These are phyloP conservation scores for Nomada fucata DNA, from an alignment of 2,888 invertebrate species.

Conservation along the genomic window DNA sequence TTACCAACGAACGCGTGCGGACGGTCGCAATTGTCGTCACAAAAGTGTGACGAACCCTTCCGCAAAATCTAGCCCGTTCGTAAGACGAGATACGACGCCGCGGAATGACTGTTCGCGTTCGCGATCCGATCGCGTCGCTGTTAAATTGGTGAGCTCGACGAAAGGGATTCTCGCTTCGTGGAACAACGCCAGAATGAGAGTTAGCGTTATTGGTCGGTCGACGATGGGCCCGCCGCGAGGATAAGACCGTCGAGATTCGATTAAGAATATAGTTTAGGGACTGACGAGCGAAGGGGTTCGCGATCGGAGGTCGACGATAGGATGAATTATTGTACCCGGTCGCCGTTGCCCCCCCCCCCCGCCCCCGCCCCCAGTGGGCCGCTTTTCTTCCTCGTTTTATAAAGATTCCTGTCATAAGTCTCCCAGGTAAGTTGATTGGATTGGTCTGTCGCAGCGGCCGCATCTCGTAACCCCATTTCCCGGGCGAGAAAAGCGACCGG, in stretches of 20 bases:
- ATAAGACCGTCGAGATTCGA: constrained; percentile 46
- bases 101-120: constrained; percentile 38
- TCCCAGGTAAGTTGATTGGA: constrained; percentile 68
- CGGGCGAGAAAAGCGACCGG: constrained; percentile 52
- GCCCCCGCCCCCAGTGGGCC: constrained; percentile 39
- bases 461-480: constrained; percentile 65
- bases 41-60: constrained; percentile 71
- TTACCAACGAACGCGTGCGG: constrained; percentile 65
- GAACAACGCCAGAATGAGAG: constrained; percentile 9
- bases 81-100: neutral
- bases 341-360: constrained; percentile 41
- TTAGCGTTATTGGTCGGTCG: constrained; percentile 2
- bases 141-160: constrained; percentile 26
- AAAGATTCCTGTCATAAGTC: constrained; percentile 65
- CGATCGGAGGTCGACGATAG: neutral
- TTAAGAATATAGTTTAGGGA: constrained; percentile 51
- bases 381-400: constrained; percentile 53
- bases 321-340: constrained; percentile 38
- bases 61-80: constrained; percentile 28
- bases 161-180: neutral
- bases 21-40: constrained; percentile 71
- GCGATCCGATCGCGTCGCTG: constrained; percentile 15
- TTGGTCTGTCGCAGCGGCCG: constrained; percentile 54
- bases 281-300: constrained; percentile 2
- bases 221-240: constrained; percentile 19